Evolutionary conservation across 2,888 invertebrate species (phyloP), one percentile per base, ranked within the genome.

Genomic region (Schizaphis graminum): DNA sequence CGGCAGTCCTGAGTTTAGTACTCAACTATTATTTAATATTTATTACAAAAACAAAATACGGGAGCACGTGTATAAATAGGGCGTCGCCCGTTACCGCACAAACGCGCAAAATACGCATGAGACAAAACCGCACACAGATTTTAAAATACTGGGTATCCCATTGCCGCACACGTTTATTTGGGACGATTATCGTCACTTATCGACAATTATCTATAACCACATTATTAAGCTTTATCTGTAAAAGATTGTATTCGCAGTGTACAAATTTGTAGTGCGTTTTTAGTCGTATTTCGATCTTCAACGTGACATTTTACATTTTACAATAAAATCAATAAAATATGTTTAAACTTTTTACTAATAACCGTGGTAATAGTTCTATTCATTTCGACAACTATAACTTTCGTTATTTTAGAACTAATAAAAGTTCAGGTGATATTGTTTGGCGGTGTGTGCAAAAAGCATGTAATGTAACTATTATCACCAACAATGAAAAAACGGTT

Each of bases 361-460:
- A 86, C 4, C 26, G 28, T 47, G 86, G 86, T 10, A 86, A 86
- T 28, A 47, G 26, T 47, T 47, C 47, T 10, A 84, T 84, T 84
- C 5, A 86, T 86, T 86, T 86, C 10, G 24, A 86, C 2, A 47
- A 44, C 26, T 86, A 47, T 86, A 86, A 44, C 28, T 47, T 86
- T 86, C 85, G 47, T 47, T 86, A 86, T 86, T 86, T 86, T 86
- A 47, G 86, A 86, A 47, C 35, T n/a, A 41, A 88, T 87, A 53
- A 87, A 85, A 44, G 41, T 85, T 41, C 2, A 24, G 85, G 8
- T 44, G 85, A 85, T 41, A 44, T 85, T 85, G 24, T 85, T 85
- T 85, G 44, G 85, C 44, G 44, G 3, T 85, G 85, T 88, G 7
- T 86, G 47, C 3, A 47, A 86, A 86, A 47, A 86, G 49, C 10